These are phyloP conservation scores for Sinotaia quadrata DNA, from an alignment of 2,888 invertebrate genomes.

Conservation along the genomic window DNA sequence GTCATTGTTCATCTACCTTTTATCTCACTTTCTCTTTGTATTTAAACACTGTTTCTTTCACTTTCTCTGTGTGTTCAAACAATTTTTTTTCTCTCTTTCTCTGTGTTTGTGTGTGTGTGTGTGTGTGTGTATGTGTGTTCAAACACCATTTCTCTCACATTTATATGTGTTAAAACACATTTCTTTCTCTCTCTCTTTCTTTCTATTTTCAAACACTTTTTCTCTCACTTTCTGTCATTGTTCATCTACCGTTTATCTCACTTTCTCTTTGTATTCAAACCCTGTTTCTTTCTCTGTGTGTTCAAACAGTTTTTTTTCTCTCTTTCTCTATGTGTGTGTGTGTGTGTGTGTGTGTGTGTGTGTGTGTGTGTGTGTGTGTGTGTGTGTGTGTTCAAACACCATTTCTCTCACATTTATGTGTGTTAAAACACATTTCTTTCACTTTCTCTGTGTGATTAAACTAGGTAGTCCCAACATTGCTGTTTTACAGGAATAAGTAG, in stretches of 20 bases:
- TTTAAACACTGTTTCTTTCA: too few relatives aligned
- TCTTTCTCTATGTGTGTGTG: not conserved
- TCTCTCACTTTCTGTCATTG: not conserved
- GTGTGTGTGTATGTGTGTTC: not conserved
- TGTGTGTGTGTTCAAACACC: too few relatives aligned
- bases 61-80: too few relatives aligned
- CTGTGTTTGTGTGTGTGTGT: not conserved
- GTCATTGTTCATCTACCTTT: too few relatives aligned
- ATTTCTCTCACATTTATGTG: too few relatives aligned
- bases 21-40: too few relatives aligned
- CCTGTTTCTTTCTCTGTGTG: not conserved
- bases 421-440: too few relatives aligned
- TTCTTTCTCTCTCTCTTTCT: not conserved
- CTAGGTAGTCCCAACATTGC: too few relatives aligned
- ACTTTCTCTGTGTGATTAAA: too few relatives aligned
- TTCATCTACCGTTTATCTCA: not conserved
- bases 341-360: conserved; percentile 5
- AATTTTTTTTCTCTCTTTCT: not conserved
- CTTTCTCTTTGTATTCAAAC: not conserved
- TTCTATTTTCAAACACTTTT: not conserved
- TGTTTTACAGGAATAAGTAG: too few relatives aligned
- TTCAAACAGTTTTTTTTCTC: not conserved
- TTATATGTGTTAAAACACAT: not conserved
- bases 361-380: conserved; percentile 3
- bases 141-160: not conserved